These are phyloP conservation scores for Lindbergichthys nudifrons DNA, from an alignment of 2,797 vertebrate genomes.

Conservation along the genomic window DNA sequence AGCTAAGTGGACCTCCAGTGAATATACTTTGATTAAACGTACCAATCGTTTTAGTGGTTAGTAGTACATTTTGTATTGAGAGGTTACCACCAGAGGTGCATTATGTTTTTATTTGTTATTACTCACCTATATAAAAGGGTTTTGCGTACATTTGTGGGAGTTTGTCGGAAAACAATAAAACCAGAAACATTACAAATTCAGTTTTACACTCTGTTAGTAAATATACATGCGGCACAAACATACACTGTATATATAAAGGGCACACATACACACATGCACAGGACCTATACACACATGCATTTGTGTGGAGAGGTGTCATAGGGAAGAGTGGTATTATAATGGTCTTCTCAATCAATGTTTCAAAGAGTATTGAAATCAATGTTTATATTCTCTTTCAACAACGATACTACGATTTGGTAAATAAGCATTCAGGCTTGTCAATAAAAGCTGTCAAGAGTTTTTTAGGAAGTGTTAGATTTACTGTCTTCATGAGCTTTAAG, in stretches of 20 bases:
- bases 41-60: conserved; percentile 5
- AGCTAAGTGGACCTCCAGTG: conserved; percentile 33
- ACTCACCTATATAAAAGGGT: conserved; percentile 30
- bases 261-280: too few species aligned
- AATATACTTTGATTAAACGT: conserved; percentile 48
- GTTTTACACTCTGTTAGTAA: background rate
- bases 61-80: background rate
- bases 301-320: too few species aligned
- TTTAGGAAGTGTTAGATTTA: background rate
- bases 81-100: conserved; percentile 42
- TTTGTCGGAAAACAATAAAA: conserved; percentile 20
- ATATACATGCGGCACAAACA: too few species aligned
- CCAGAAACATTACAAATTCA: background rate
- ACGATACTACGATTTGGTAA: background rate
- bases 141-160: conserved; percentile 2
- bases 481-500: background rate
- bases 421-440: background rate
- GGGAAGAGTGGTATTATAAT: too few species aligned
- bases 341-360: conserved; percentile 24
- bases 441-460: background rate
- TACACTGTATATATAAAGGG: too few species aligned
- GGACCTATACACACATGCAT: too few species aligned
- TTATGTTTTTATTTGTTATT: conserved; percentile 40
- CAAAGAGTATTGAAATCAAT: conserved; percentile 42
- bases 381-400: conserved; percentile 31